Evolutionary conservation across 2,888 invertebrate genomes (phyloP).

Genomic region (Rhodophaea formosa): DNA sequence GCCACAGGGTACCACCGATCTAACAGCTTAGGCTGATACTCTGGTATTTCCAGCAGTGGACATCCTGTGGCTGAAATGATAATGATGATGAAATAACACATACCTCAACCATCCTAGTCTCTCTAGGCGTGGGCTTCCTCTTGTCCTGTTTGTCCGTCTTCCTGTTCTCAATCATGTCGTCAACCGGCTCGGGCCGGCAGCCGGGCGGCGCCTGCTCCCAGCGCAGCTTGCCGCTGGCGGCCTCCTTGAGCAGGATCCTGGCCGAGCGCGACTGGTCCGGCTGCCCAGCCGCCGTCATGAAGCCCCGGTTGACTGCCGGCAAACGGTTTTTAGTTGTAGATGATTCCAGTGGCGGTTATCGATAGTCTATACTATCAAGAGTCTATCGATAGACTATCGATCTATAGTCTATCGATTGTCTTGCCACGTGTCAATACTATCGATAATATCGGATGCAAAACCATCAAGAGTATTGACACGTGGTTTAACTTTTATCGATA

Average conservation of each 20-base stretch:
- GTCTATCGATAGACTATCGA: too few relatives aligned
- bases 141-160: slow-evolving; percentile 41
- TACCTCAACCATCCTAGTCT: slow-evolving; percentile 66
- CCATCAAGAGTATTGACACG: too few relatives aligned
- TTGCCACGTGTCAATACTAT: too few relatives aligned
- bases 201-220: slow-evolving; percentile 93
- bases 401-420: too few relatives aligned
- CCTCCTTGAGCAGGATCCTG: slow-evolving; percentile 94
- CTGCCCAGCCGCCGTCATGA: slow-evolving; percentile 97
- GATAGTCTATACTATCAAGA: too few relatives aligned
- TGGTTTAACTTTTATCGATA: too few relatives aligned
- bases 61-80: too few relatives aligned
- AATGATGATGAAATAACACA: slow-evolving; percentile 25
- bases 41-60: too few relatives aligned
- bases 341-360: too few relatives aligned
- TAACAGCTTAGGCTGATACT: too few relatives aligned
- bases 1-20: too few relatives aligned
- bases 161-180: slow-evolving; percentile 57
- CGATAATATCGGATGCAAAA: too few relatives aligned
- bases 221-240: slow-evolving; percentile 90
- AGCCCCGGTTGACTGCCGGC: slow-evolving; percentile 92
- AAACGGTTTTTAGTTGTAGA: not conserved
- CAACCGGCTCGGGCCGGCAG: slow-evolving; percentile 79
- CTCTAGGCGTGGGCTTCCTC: slow-evolving; percentile 61
- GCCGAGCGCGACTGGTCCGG: slow-evolving; percentile 96